Percentiles rank a stretch among this genome's conserved stretches.
Evolutionary conservation across 2,888 invertebrate species (phyloP).

Genomic region (Conops quadrifasciatus): DNA sequence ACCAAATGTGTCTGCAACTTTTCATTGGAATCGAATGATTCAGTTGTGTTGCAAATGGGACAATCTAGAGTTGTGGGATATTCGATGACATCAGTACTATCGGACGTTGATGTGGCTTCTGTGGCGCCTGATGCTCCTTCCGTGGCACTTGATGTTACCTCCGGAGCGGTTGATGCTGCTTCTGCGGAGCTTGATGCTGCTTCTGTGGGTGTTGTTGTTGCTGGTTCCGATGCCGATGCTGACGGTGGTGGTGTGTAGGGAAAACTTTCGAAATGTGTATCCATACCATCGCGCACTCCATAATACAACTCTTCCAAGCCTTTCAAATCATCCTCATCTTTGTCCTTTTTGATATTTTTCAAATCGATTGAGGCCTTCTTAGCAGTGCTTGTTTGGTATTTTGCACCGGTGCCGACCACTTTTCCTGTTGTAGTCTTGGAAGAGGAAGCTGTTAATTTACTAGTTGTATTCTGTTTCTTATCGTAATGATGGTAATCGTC

Average conservation of each 20-base stretch:
- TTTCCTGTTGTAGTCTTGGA: constrained; percentile 40
- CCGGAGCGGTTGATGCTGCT: neutral
- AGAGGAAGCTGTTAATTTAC: constrained; percentile 31
- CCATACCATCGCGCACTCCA: constrained; percentile 56
- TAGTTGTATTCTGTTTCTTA: constrained; percentile 26
- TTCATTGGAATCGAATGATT: constrained; percentile 75
- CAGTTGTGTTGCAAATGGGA: constrained; percentile 70
- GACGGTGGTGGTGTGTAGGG: constrained; percentile 46
- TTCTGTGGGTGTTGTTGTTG: constrained; percentile 40
- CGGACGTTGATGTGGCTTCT: constrained; percentile 33
- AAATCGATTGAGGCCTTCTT: constrained; percentile 40
- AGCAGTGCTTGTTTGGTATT: constrained; percentile 32
- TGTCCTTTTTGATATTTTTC: constrained; percentile 46
- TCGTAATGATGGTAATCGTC: constrained; percentile 36
- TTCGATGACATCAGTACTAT: constrained; percentile 1
- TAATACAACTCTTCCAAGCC: constrained; percentile 63
- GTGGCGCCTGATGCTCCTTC: neutral
- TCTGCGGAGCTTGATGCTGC: constrained; percentile 6
- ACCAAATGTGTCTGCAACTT: constrained; percentile 77
- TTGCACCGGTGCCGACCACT: constrained; percentile 18
- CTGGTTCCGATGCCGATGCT: neutral
- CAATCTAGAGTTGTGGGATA: constrained; percentile 66
- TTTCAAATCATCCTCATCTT: constrained; percentile 55
- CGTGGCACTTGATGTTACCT: constrained; percentile 35
- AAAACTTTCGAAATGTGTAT: constrained; percentile 56